Evolutionary conservation across 2,888 invertebrate species (phyloP), one percentile per base, ranked within the genome.

Genomic region (Mechanitis messenoides): DNA sequence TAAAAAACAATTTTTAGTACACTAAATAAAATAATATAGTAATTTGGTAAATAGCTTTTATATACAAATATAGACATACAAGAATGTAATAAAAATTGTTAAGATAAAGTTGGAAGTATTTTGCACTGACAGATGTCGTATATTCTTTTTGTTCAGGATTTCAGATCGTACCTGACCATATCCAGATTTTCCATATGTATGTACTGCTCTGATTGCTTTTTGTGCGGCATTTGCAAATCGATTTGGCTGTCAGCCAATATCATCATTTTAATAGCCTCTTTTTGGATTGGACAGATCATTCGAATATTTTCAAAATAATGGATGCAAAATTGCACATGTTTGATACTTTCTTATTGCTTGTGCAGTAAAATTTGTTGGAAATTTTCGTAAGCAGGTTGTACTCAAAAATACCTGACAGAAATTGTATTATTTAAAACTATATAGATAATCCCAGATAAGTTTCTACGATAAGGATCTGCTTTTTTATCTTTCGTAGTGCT

Each of bases 201-300:
- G 84, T 85, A 74, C 84, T 80, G 81, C 82, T 85, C 87, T 87
- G 86, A 87, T 85, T 86, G 85, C 86, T 81, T 85, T 87, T 85
- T 86, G 82, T 82, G 80, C 80, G 79, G 85, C 85, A 84, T 86
- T 85, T 85, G 84, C 86, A 84, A 87, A 87, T 87, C 88, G 88
- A 87, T 87, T 88, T 88, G 87, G 87, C 84, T 80, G 79, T 71
- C 80, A 77, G 86, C 88, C 87, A 88, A 85, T 82, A 73, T 80
- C 81, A 74, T 85, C 81, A 85, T 85, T 87, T 85, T 71, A 85
- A 85, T 83, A 84, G 85, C 79, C 77, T 74, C 76, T 79, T 80
- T 80, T 76, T 78, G 75, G 69, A 70, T 68, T 63, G 58, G 68
- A 68, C 70, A 68, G 67, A 71, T 67, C 70, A 69, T 70, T 71